Conservation (phyloP, 2,888 invertebrate genomes). For the Andrena marginata region DNA sequence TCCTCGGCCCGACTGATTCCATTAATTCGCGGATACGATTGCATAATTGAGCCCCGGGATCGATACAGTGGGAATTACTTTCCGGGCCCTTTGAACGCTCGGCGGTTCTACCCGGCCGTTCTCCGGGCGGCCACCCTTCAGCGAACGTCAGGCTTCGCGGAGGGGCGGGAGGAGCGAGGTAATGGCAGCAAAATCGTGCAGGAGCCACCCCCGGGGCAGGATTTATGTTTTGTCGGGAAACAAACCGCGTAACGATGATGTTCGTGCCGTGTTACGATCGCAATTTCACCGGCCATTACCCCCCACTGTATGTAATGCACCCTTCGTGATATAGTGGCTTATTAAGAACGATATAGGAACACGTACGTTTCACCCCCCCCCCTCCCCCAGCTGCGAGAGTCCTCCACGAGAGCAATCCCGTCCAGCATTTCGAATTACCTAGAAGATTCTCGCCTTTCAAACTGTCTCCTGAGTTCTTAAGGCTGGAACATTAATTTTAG, state of each 20-base stretch:
- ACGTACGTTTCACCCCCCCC: neutral
- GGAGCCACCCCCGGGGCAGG: slow-evolving; percentile 29
- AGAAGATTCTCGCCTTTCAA: neutral
- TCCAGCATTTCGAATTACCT: neutral
- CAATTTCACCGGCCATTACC: slow-evolving; percentile 69
- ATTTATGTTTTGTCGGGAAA: slow-evolving; percentile 57
- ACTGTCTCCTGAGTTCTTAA: neutral
- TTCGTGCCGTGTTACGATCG: slow-evolving; percentile 57
- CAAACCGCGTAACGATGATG: slow-evolving; percentile 49
- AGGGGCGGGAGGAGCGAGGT: neutral
- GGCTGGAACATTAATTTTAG: too few species aligned
- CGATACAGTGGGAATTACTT: neutral
- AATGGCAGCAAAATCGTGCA: slow-evolving; percentile 25
- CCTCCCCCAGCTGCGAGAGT: slow-evolving; percentile 5
- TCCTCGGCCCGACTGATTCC: slow-evolving; percentile 40
- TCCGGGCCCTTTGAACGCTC: slow-evolving; percentile 4
- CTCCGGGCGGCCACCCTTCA: too few species aligned
- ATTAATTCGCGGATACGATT: slow-evolving; percentile 9
- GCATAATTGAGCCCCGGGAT: slow-evolving; percentile 9
- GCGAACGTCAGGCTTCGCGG: neutral
- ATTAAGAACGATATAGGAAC: slow-evolving; percentile 48
- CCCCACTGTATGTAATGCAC: slow-evolving; percentile 50
- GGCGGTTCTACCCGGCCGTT: neutral
- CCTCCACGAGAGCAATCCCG: slow-evolving; percentile 7
- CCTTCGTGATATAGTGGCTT: slow-evolving; percentile 55